Conservation (phyloP, 1,140 invertebrate species). For the Pseudomyrmex pallidus region DNA sequence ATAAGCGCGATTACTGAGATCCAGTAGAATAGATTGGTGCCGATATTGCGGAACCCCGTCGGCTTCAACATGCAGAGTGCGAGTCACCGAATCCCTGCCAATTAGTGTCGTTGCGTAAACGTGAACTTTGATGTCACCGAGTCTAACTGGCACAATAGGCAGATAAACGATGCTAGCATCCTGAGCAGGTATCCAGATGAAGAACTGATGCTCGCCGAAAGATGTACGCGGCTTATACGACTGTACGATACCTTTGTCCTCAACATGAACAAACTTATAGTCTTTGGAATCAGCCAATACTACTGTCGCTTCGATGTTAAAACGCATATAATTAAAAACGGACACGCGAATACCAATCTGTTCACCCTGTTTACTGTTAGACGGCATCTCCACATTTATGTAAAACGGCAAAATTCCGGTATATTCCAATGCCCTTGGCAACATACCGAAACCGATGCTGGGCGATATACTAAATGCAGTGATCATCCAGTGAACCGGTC, state of each 20-base stretch:
- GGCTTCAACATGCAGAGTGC: slow-evolving; percentile 92
- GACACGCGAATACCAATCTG: slow-evolving; percentile 96
- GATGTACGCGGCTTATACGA: slow-evolving; percentile 95
- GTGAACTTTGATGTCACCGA: slow-evolving; percentile 93
- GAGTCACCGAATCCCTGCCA: slow-evolving; percentile 91
- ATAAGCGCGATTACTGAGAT: slow-evolving; percentile 96
- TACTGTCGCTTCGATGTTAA: slow-evolving; percentile 93
- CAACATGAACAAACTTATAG: slow-evolving; percentile 98
- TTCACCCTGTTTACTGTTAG: slow-evolving; percentile 93
- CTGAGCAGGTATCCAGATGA: slow-evolving; percentile 94
- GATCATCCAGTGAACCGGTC: slow-evolving; percentile 96
- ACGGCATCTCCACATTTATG: slow-evolving; percentile 97
- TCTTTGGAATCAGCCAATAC: slow-evolving; percentile 93
- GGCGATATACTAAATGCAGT: slow-evolving; percentile 96
- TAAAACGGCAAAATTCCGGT: slow-evolving; percentile 95
- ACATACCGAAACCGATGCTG: slow-evolving; percentile 93
- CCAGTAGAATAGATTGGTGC: slow-evolving; percentile 96
- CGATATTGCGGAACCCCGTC: slow-evolving; percentile 96
- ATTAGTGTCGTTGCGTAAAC: slow-evolving; percentile 94
- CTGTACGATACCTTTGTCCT: slow-evolving; percentile 93
- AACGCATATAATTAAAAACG: slow-evolving; percentile 96
- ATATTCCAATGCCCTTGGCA: slow-evolving; percentile 92
- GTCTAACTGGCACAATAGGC: slow-evolving; percentile 93
- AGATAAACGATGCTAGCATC: slow-evolving; percentile 93
- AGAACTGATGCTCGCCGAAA: slow-evolving; percentile 96